Percentiles rank a stretch among this genome's conserved stretches.
Conservation (phyloP, 2,113 vertebrate species). For the Damaliscus lunatus region DNA sequence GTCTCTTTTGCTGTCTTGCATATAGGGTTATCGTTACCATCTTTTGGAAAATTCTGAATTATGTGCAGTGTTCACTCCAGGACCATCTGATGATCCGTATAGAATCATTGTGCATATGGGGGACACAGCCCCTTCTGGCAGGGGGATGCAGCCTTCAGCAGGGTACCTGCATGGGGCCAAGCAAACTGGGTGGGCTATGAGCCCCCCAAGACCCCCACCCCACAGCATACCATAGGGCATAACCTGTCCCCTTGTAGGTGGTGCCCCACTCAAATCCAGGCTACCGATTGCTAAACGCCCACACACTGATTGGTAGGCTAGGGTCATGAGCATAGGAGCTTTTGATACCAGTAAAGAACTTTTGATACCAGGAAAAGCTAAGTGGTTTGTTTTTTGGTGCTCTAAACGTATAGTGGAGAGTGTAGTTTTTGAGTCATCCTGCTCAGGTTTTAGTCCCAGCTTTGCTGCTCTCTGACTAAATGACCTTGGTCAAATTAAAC, state of each 20-base stretch:
- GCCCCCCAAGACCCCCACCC: neutral
- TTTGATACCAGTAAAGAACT: neutral
- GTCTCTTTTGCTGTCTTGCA: too few relatives aligned
- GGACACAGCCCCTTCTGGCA: neutral
- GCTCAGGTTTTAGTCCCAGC: neutral
- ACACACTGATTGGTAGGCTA: neutral
- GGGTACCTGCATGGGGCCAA: neutral
- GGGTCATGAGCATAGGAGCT: neutral
- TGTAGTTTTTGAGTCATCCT: neutral
- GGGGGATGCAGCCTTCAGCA: neutral
- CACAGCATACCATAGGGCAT: neutral
- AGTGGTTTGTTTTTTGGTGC: neutral
- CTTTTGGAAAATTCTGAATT: neutral
- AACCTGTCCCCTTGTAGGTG: accelerated
- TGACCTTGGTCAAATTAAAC: neutral
- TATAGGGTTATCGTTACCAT: too few relatives aligned
- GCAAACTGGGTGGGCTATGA: neutral
- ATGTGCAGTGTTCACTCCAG: neutral
- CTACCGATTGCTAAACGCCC: neutral
- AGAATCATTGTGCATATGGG: neutral
- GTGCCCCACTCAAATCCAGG: neutral
- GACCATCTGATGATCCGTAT: neutral
- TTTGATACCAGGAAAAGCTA: neutral
- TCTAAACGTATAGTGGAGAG: neutral
- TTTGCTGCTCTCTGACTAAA: neutral